Percentiles rank a stretch among this genome's conserved stretches.
phyloP scores from a whole-genome alignment of 2,797 vertebrate species.

The Urocyon cinereoargenteus region DNA sequence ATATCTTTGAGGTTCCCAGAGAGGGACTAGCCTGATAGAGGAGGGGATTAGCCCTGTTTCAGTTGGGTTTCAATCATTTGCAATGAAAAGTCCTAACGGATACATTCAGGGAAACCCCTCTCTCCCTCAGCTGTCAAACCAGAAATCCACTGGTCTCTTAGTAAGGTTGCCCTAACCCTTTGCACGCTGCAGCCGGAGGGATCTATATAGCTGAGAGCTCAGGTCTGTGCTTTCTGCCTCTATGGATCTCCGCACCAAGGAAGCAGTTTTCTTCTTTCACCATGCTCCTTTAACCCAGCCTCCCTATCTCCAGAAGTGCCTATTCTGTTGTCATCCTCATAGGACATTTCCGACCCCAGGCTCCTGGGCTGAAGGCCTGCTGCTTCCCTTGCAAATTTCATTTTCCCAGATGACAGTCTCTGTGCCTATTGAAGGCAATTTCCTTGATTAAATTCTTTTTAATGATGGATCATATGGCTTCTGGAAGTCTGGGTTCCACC shows the following conservation, averaged over 20 bases:
- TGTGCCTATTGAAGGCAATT: slow-evolving; percentile 35
- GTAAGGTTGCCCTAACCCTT: background rate
- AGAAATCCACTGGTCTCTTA: background rate
- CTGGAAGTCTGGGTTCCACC: background rate
- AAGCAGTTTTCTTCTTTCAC: background rate
- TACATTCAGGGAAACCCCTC: background rate
- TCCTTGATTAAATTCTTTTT: slow-evolving; percentile 58
- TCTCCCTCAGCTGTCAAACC: background rate
- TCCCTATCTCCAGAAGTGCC: background rate
- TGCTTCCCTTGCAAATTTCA: slow-evolving; percentile 59
- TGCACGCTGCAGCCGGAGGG: background rate
- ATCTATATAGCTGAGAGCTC: background rate
- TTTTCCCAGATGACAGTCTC: slow-evolving; percentile 48
- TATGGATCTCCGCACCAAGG: background rate
- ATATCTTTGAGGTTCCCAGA: background rate
- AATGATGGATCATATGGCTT: slow-evolving; percentile 20
- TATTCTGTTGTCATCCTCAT: background rate
- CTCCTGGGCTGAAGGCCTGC: slow-evolving; percentile 33
- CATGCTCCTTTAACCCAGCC: background rate
- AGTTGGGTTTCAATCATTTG: background rate
- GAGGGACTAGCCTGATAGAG: background rate
- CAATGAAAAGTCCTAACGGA: background rate
- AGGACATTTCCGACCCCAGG: background rate
- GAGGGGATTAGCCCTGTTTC: background rate
- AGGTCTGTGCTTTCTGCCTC: background rate